Evolutionary conservation across 2,888 invertebrate genomes (phyloP).

Genomic region (Tenthredo mesomela): DNA sequence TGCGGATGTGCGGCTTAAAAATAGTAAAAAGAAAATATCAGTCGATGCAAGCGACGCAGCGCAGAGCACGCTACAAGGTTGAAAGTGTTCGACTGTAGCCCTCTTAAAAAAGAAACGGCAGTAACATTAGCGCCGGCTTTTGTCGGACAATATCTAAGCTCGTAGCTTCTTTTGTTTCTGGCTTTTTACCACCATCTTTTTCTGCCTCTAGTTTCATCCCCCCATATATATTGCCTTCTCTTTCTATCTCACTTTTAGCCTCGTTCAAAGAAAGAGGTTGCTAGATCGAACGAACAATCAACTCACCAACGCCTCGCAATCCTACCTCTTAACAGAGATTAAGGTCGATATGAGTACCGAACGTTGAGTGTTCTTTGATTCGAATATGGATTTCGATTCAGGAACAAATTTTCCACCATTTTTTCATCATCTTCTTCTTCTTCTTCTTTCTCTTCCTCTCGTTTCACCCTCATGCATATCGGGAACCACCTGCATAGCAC

Average conservation of each 20-base stretch:
- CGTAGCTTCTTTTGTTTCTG: slow-evolving; percentile 43
- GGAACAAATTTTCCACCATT: neutral
- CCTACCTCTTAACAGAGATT: slow-evolving; percentile 38
- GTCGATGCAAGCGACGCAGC: neutral
- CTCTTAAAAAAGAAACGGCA: slow-evolving; percentile 28
- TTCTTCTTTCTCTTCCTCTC: neutral
- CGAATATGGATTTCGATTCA: slow-evolving; percentile 40
- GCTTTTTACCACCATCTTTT: slow-evolving; percentile 18
- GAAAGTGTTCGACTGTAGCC: neutral
- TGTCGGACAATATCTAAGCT: slow-evolving; percentile 48
- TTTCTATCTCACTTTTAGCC: slow-evolving; percentile 20
- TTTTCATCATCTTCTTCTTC: neutral
- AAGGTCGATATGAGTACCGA: slow-evolving; percentile 39
- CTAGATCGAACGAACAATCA: slow-evolving; percentile 50
- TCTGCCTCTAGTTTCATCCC: neutral
- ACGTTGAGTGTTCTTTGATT: slow-evolving; percentile 37
- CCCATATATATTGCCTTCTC: neutral
- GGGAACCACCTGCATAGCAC: neutral
- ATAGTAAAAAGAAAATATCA: neutral
- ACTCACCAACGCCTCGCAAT: slow-evolving; percentile 41
- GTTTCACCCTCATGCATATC: neutral
- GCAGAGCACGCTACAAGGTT: neutral
- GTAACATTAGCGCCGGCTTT: slow-evolving; percentile 43
- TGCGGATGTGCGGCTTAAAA: neutral
- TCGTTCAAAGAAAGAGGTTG: slow-evolving; percentile 49